phyloP scores from a whole-genome alignment of 2,888 invertebrate species.

The Rhagonycha lutea region DNA sequence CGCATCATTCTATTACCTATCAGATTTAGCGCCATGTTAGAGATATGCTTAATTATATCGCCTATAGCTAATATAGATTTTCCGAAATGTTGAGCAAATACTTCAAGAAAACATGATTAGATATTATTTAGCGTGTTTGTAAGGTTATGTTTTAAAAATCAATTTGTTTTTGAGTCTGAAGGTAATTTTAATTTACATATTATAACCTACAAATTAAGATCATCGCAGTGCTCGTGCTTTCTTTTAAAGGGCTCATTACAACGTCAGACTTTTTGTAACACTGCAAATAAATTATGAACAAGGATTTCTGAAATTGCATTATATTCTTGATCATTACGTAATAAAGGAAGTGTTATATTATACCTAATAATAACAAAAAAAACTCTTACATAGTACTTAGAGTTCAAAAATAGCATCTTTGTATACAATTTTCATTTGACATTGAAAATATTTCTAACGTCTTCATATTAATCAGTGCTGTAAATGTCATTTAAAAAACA shows the following conservation, averaged over 20 bases:
- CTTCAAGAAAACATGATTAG: too few species aligned
- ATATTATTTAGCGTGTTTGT: too few species aligned
- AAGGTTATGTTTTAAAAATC: too few species aligned
- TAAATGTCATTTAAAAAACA: conserved; percentile 28
- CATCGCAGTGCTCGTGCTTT: neutral
- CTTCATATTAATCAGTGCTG: conserved; percentile 13
- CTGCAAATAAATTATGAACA: neutral
- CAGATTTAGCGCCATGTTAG: neutral
- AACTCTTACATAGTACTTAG: neutral
- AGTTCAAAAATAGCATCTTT: neutral
- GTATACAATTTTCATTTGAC: neutral
- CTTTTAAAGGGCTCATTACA: neutral
- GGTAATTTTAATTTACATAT: neutral
- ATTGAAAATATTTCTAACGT: conserved; percentile 10
- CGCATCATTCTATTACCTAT: too few species aligned
- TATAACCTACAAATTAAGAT: neutral
- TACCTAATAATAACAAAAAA: neutral
- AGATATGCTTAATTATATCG: too few species aligned
- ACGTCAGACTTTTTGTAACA: neutral
- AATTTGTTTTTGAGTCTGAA: neutral
- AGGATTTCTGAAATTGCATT: neutral
- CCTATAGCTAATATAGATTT: neutral
- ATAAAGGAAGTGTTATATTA: neutral
- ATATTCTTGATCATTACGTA: neutral
- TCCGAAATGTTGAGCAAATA: too few species aligned